Percentiles rank a stretch among this genome's conserved stretches.
Conservation (phyloP, 2,888 invertebrate species). For the Ariolimax columbianus region DNA sequence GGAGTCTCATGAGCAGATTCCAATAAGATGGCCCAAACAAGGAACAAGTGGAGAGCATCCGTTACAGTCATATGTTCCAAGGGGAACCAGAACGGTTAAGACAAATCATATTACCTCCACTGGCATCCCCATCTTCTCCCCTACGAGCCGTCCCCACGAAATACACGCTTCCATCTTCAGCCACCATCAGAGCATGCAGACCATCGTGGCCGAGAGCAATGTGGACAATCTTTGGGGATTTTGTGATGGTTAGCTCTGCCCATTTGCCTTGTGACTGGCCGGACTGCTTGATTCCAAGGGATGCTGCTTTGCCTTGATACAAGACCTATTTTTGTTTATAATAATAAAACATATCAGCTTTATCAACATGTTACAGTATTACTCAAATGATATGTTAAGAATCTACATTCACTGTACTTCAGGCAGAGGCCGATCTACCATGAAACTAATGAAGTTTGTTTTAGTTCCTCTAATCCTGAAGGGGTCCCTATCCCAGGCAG, state of each 20-base stretch:
- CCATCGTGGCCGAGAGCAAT: slow-evolving; percentile 96
- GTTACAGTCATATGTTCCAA: no score
- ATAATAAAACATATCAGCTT: background rate
- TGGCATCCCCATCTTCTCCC: slow-evolving; percentile 95
- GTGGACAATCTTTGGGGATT: slow-evolving; percentile 86
- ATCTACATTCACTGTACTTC: no score
- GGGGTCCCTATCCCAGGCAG: no score
- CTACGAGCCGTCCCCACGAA: slow-evolving; percentile 91
- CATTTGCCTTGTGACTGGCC: slow-evolving; percentile 77
- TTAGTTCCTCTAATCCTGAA: no score
- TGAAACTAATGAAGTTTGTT: no score
- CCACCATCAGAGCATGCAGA: slow-evolving; percentile 91
- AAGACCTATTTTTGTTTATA: slow-evolving; percentile 87
- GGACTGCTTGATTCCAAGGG: slow-evolving; percentile 88
- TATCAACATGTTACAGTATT: no score
- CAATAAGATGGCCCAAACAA: no score
- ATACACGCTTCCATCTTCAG: slow-evolving; percentile 93
- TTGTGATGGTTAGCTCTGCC: slow-evolving; percentile 83
- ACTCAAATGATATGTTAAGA: no score
- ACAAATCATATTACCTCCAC: slow-evolving; percentile 66
- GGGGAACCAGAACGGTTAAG: background rate
- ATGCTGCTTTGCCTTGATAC: slow-evolving; percentile 91
- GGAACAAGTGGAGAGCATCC: no score
- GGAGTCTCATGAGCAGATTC: no score
- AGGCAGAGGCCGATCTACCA: no score